Base-by-base conservation (phyloP, 1,140 invertebrate species). In the Eurytemora carolleeae region DNA sequence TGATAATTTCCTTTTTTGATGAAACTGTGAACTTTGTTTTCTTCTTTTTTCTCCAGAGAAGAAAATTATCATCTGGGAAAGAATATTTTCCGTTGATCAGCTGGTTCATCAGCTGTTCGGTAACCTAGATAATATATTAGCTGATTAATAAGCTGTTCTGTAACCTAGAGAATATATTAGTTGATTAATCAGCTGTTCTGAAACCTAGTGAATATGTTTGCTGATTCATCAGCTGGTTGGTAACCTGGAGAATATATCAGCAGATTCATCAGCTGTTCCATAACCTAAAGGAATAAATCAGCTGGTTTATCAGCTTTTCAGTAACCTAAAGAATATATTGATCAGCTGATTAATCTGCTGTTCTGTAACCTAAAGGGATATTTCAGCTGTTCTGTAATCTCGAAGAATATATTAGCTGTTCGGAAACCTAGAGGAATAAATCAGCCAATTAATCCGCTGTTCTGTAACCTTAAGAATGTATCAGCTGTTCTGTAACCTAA, bases 51-150 rank as follows among this genome's bases (percentile, higher is more conserved):
- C 25, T 56, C 53, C 53, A 56, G 16, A 62, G 24, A 7, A 62
- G 24, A 25, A 62, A 62, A 3, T 52, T 62, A 53, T 62, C 60
- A 21, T 62, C 60, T 17, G 53, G 52, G 55, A 62, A 62, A 22
- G 53, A 56, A 54, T 62, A 62, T 31, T 62, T 62, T 20, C 60
- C 60, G 20, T 62, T 55, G 2, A 53, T 20, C 19, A 62, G 54
- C 21, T 55, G 20, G n/a, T 53, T n/a, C 17, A 62, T 16, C 7
- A 62, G 60, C 22, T 20, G 18, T 12, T 52, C 25, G 7, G 58
- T 54, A 12, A 55, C 19, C 18, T 20, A 19, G 12, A 20, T 52
- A 15, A 15, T 52, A 52, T 52, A 53, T 20, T 17, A 62, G 54
- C 21, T 55, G 20, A 18, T 53, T n/a, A 2, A 62, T 16, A 12